Conservation (phyloP, 2,888 invertebrate genomes). For the Glaucopsyche alexis region DNA sequence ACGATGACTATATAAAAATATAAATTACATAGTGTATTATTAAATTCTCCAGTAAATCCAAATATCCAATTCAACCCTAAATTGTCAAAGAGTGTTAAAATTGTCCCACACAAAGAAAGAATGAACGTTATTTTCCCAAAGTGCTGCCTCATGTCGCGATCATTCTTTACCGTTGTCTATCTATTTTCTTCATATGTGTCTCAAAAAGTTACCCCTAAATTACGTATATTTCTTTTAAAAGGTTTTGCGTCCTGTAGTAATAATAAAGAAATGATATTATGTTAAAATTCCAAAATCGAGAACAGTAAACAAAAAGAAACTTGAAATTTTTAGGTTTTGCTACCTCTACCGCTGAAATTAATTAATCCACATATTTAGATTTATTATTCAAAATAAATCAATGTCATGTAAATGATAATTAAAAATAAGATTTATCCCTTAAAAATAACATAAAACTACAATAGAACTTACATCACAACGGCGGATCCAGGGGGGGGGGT, state of each 20-base stretch:
- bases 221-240: constrained; percentile 11
- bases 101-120: constrained; percentile 45
- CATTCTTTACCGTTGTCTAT: constrained; percentile 74
- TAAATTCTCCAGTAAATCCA: neutral
- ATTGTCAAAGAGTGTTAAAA: constrained; percentile 52
- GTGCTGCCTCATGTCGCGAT: constrained; percentile 71
- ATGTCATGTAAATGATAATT: no score
- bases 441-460: no score
- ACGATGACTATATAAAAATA: no score
- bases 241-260: neutral
- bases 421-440: no score
- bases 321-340: no score
- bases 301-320: no score
- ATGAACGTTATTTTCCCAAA: constrained; percentile 58
- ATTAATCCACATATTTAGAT: no score
- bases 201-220: constrained; percentile 35
- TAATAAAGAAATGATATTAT: neutral
- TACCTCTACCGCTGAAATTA: no score
- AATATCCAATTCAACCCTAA: constrained; percentile 50
- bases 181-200: constrained; percentile 46
- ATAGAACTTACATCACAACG: no score
- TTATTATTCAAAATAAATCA: no score
- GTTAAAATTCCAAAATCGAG: neutral
- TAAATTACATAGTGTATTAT: neutral
- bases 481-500: no score